Evolutionary conservation across 2,888 invertebrate species (phyloP), one percentile per base, ranked within the genome.

Genomic region (Ceramica pisi): DNA sequence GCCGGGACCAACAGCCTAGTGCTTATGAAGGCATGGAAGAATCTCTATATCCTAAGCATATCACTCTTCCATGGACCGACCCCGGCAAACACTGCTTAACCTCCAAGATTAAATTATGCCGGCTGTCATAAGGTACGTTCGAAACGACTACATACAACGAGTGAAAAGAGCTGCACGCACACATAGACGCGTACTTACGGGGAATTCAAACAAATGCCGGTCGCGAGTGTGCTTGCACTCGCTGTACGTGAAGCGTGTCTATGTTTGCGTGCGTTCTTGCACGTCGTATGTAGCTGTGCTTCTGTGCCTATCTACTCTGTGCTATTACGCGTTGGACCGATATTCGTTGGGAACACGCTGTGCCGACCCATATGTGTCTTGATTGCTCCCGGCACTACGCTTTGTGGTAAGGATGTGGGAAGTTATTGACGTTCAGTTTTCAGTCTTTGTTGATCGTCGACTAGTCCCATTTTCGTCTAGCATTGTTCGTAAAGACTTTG

Each of bases 351-450:
- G 31, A 50, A 55, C 67, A 74, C 80, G 41, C 69, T 71, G 83
- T n/a, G 44, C 6, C 85, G 78, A 78, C 82, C 84, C 84, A 87
- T 82, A 86, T 88, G 87, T 84, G 87, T 75, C 83, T 82, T 86
- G 89, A 89, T 88, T 87, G 82, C 83, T 81, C 71, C 72, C 88
- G 67, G 76, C 83, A 81, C 80, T 80, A 71, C 81, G 68, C 63
- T 67, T 71, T 71, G 67, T 35, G 63, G 56, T 66, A 31, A 16
- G 68, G 81, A 70, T 56, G 55, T 73, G 53, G 46, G 64, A 83
- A 83, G 57, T 68, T 68, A 61, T 62, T 59, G 67, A 46, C 44
- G 31, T 62, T 46, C 48, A 64, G 35, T 44, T 50, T 74, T 35
- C 38, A 35, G 44, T 12, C 41, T 62, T 73, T 75, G 44, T 51